Conservation (phyloP, 1,140 invertebrate genomes). For the Anastrepha ludens region DNA sequence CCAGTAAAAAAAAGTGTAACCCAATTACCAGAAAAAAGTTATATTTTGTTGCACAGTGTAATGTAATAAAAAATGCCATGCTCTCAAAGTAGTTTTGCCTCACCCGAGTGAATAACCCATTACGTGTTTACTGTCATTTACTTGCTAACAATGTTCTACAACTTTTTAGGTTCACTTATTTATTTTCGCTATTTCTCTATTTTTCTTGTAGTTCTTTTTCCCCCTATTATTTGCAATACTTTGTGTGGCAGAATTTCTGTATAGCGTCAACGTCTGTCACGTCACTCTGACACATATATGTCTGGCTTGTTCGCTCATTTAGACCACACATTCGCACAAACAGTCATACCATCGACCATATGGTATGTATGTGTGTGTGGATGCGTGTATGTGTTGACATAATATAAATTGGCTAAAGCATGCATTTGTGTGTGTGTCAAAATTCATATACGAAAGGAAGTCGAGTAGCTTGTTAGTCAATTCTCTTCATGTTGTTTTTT, state of each 20-base stretch:
- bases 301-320: slow-evolving; percentile 1
- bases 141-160: slow-evolving; percentile 33
- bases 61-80: too few species aligned
- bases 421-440: background rate
- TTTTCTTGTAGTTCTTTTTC: background rate
- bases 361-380: background rate
- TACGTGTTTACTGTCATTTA: background rate
- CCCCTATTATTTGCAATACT: background rate
- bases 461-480: slow-evolving; percentile 40
- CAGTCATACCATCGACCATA: background rate
- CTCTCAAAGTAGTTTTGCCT: too few species aligned
- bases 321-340: background rate
- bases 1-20: too few species aligned
- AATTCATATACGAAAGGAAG: background rate
- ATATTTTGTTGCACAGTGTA: too few species aligned
- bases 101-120: too few species aligned
- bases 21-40: too few species aligned
- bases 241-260: background rate
- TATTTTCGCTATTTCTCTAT: slow-evolving; percentile 13
- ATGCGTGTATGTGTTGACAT: background rate
- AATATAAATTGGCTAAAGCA: too few species aligned
- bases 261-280: background rate
- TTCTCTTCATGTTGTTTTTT: background rate
- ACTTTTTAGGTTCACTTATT: slow-evolving; percentile 29
- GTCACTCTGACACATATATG: slow-evolving; percentile 22